Evolutionary conservation across 2,797 vertebrate species (phyloP).

Genomic region (Peromyscus attwateri): DNA sequence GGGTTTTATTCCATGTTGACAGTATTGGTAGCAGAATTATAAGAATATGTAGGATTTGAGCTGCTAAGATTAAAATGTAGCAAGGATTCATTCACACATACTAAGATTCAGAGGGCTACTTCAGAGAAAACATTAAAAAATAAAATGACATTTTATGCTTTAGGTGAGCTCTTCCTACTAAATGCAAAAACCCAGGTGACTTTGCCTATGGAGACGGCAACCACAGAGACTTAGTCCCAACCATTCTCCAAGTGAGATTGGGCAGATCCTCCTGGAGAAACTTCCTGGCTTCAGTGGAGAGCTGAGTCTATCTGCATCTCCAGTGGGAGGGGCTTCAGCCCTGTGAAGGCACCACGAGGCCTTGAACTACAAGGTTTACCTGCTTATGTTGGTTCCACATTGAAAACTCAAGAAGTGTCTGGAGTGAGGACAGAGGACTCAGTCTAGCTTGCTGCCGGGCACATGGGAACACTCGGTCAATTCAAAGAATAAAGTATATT

Average conservation of each 20-base stretch:
- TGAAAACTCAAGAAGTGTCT: not conserved
- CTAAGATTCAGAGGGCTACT: conserved; percentile 6
- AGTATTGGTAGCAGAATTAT: not conserved
- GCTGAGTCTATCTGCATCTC: not conserved
- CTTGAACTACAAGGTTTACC: not conserved
- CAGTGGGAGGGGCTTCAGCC: not conserved
- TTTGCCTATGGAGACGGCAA: not conserved
- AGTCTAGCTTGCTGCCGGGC: not conserved
- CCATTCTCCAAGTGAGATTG: not conserved
- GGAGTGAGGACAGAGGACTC: not conserved
- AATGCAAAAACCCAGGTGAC: conserved; percentile 3
- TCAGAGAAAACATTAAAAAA: conserved; percentile 31
- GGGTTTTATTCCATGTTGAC: not conserved
- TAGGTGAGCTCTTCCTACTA: not conserved
- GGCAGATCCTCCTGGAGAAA: not conserved
- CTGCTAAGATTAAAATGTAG: conserved; percentile 27
- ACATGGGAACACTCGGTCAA: not conserved
- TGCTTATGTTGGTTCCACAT: conserved; percentile 2
- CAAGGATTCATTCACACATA: conserved; percentile 5
- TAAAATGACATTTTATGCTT: not conserved
- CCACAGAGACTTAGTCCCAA: not conserved
- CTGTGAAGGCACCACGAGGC: not conserved
- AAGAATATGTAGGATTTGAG: not conserved
- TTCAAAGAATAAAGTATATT: not conserved
- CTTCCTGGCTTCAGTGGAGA: not conserved